Conservation (phyloP, 2,888 invertebrate species). For the Hyppa rectilinea region DNA sequence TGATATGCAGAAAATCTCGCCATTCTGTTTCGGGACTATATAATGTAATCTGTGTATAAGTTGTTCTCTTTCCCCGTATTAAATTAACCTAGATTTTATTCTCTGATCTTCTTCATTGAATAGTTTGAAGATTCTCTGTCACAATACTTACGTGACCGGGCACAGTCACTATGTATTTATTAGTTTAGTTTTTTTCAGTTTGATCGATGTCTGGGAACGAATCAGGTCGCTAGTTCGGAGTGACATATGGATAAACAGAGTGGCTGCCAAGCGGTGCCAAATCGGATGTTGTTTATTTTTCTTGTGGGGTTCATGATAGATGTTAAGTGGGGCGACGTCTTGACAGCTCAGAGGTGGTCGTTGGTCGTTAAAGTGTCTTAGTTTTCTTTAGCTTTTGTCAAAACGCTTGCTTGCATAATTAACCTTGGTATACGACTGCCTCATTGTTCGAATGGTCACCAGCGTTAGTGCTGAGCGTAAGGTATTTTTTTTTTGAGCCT, state of each 20-base stretch:
- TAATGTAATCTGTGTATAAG: too few species aligned
- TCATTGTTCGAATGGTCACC: too few species aligned
- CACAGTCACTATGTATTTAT: conserved; percentile 30
- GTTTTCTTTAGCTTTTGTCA: conserved; percentile 11
- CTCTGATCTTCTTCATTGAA: too few species aligned
- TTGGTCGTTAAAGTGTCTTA: not conserved
- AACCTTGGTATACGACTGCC: not conserved
- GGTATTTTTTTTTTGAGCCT: too few species aligned
- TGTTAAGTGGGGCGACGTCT: conserved; percentile 18
- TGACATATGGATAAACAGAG: conserved; percentile 61
- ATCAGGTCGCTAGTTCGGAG: conserved; percentile 49
- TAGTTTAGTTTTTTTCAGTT: conserved; percentile 28
- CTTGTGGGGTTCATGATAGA: conserved; percentile 16
- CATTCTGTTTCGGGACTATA: too few species aligned
- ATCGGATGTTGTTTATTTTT: conserved; percentile 54
- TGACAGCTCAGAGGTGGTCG: conserved; percentile 6
- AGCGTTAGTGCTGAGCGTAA: not conserved
- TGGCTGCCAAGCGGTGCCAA: conserved; percentile 48
- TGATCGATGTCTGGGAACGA: conserved; percentile 43
- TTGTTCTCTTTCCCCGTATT: too few species aligned
- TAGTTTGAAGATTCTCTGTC: not conserved
- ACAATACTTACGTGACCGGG: conserved; percentile 49
- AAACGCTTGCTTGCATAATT: not conserved
- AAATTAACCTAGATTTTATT: too few species aligned
- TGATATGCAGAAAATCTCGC: too few species aligned